These are phyloP conservation scores for Callyntrura sp. DNA, from an alignment of 2,888 invertebrate genomes.

Conservation along the genomic window DNA sequence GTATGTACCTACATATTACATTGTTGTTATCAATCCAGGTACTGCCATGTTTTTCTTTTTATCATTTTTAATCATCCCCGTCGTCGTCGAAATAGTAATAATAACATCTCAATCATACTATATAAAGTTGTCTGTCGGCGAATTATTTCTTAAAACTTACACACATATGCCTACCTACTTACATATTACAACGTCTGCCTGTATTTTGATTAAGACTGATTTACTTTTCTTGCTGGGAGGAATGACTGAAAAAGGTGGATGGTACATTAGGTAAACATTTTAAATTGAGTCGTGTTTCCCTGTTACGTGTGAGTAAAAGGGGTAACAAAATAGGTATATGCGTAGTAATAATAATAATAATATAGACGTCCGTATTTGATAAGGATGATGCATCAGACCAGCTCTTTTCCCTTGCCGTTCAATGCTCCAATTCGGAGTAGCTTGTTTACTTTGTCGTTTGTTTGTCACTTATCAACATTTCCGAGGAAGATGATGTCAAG, in stretches of 20 bases:
- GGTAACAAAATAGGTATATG: no score
- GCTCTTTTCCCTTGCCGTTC: background rate
- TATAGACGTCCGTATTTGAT: no score
- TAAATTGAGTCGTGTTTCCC: no score
- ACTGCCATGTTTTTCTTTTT: background rate
- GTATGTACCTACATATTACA: background rate
- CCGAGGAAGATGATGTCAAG: background rate
- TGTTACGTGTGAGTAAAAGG: no score
- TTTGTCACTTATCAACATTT: conserved; percentile 64
- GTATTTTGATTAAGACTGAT: background rate
- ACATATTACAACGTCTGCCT: conserved; percentile 1
- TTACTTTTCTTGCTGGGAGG: conserved; percentile 2
- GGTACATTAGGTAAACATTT: no score
- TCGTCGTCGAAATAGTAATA: background rate
- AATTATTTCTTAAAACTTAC: background rate
- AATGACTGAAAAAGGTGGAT: background rate
- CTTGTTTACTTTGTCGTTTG: conserved; percentile 33
- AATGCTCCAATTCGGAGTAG: background rate
- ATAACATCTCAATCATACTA: no score
- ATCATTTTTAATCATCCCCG: background rate
- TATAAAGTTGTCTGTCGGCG: background rate
- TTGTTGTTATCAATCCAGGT: conserved; percentile 22
- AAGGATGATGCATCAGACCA: background rate
- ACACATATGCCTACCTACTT: background rate
- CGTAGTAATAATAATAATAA: no score